phyloP scores from a whole-genome alignment of 2,888 invertebrate genomes.

The Himalopsyche anomala region DNA sequence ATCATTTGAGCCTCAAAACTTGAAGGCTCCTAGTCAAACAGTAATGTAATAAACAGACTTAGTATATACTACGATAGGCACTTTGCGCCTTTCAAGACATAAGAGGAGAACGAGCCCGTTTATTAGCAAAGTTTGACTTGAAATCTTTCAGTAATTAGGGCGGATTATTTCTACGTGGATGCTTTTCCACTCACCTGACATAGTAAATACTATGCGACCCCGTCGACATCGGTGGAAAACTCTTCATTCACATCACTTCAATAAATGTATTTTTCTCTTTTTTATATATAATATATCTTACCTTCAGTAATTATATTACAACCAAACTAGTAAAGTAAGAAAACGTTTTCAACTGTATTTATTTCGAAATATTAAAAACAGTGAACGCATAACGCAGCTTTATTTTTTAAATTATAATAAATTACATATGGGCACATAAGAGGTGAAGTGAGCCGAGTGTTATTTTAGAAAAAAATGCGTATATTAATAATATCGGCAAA shows the following conservation, averaged over 20 bases:
- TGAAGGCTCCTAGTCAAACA: constrained; percentile 58
- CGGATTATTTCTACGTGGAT: constrained; percentile 63
- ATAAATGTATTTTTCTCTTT: too few relatives aligned
- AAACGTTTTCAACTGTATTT: too few relatives aligned
- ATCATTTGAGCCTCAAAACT: constrained; percentile 56
- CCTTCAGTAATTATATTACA: too few relatives aligned
- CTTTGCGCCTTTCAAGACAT: constrained; percentile 62
- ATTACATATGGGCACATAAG: too few relatives aligned
- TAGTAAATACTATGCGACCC: constrained; percentile 57
- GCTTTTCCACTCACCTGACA: constrained; percentile 58
- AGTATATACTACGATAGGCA: constrained; percentile 63
- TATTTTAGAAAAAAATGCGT: too few relatives aligned
- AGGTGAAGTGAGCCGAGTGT: too few relatives aligned
- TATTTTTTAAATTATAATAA: too few relatives aligned
- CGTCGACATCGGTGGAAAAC: constrained; percentile 23
- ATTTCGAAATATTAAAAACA: too few relatives aligned
- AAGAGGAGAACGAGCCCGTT: constrained; percentile 63
- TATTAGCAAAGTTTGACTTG: constrained; percentile 66
- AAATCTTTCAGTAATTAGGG: constrained; percentile 66
- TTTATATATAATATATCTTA: neutral
- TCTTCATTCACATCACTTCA: constrained; percentile 16
- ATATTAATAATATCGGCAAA: too few relatives aligned
- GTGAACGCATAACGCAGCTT: too few relatives aligned
- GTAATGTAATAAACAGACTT: constrained; percentile 63
- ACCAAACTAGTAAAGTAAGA: too few relatives aligned